phyloP scores from a whole-genome alignment of 1,140 invertebrate genomes.

The Drosophila fuyamai region DNA sequence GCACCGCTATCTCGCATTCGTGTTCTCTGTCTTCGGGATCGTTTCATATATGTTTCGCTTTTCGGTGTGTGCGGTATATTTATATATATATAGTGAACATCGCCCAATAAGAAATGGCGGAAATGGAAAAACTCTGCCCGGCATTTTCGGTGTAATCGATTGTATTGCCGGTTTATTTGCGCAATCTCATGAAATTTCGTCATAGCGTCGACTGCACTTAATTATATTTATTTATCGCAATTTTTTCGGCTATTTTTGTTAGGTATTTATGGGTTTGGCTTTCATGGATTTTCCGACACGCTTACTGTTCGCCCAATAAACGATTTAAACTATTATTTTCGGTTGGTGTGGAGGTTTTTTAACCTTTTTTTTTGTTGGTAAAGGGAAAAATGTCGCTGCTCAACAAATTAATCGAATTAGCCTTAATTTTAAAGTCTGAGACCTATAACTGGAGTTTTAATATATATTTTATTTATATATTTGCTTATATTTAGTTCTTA shows the following conservation, averaged over 20 bases:
- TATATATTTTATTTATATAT: too few relatives aligned
- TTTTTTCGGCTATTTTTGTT: slow-evolving; percentile 43
- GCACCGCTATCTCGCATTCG: slow-evolving; percentile 44
- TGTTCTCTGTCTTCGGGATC: slow-evolving; percentile 17
- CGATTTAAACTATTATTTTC: slow-evolving; percentile 13
- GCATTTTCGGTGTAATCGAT: slow-evolving; percentile 60
- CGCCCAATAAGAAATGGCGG: slow-evolving; percentile 80
- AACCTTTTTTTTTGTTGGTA: not conserved
- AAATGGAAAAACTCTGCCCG: slow-evolving; percentile 58
- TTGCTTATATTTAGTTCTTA: too few relatives aligned
- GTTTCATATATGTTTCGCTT: slow-evolving; percentile 9
- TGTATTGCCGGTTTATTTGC: slow-evolving; percentile 56
- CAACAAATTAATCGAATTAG: too few relatives aligned
- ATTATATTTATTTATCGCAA: slow-evolving; percentile 67
- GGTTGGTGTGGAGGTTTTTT: not conserved
- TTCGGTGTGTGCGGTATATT: slow-evolving; percentile 35
- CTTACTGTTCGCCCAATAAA: slow-evolving; percentile 19
- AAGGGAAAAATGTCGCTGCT: too few relatives aligned
- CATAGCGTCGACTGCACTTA: slow-evolving; percentile 61
- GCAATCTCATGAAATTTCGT: slow-evolving; percentile 52
- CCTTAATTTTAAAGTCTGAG: too few relatives aligned
- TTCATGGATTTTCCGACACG: slow-evolving; percentile 17
- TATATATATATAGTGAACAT: slow-evolving; percentile 34
- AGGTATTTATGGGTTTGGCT: slow-evolving; percentile 23
- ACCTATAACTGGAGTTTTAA: too few relatives aligned